Conservation (phyloP, 2,888 invertebrate genomes). For the Uropetala carovei region DNA sequence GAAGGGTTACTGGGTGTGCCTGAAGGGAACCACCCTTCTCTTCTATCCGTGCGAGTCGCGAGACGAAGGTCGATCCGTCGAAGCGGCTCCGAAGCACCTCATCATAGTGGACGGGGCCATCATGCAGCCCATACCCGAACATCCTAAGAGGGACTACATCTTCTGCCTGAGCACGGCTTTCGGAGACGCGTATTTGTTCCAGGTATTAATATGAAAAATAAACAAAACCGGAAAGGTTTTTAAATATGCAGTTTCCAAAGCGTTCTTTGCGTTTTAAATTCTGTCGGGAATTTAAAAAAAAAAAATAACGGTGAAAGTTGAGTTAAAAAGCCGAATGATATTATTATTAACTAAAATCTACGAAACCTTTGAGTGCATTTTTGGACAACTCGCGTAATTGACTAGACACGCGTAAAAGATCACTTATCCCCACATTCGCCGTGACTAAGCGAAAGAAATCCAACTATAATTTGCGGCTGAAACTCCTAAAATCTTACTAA, state of each 20-base stretch:
- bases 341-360: too few species aligned
- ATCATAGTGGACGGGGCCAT: slow-evolving; percentile 98
- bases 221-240: neutral
- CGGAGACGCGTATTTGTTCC: slow-evolving; percentile 98
- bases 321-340: too few species aligned
- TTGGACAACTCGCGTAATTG: too few species aligned
- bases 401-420: too few species aligned
- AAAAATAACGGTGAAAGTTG: neutral
- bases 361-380: too few species aligned
- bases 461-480: too few species aligned
- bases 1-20: slow-evolving; percentile 99
- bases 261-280: too few species aligned
- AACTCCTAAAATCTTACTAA: too few species aligned
- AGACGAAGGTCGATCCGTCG: slow-evolving; percentile 88
- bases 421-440: too few species aligned
- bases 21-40: slow-evolving; percentile 96
- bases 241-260: neutral
- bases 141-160: slow-evolving; percentile 97
- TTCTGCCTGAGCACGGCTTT: slow-evolving; percentile 98
- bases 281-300: neutral
- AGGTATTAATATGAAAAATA: slow-evolving; percentile 78
- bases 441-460: too few species aligned
- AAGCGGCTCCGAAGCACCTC: slow-evolving; percentile 95
- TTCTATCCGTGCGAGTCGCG: slow-evolving; percentile 97
- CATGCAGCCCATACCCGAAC: slow-evolving; percentile 99